Percentiles rank a stretch among this genome's conserved stretches.
Evolutionary conservation across 1,140 invertebrate species (phyloP).

Genomic region (Drosophila bipectinata): DNA sequence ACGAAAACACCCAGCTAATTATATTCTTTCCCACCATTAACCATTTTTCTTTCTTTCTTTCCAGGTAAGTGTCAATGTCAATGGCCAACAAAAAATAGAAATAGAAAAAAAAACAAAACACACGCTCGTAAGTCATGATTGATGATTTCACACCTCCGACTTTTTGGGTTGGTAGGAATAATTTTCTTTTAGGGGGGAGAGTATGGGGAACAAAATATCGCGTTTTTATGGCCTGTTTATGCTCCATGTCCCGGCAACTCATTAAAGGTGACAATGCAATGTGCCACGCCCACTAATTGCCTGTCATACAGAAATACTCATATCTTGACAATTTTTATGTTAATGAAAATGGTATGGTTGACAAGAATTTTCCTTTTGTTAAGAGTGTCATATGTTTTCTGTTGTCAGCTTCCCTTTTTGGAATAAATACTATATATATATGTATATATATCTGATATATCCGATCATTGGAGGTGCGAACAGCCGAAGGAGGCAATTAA

Average conservation of each 20-base stretch:
- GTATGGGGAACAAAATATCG: constrained; percentile 18
- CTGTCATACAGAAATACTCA: constrained; percentile 38
- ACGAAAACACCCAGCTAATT: constrained; percentile 23
- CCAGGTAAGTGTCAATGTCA: constrained; percentile 70
- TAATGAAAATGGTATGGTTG: constrained; percentile 24
- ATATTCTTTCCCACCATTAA: constrained; percentile 30
- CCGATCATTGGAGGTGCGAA: constrained; percentile 52
- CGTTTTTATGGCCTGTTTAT: constrained; percentile 77
- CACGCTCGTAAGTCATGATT: constrained; percentile 51
- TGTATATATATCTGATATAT: not conserved
- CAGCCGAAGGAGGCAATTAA: constrained; percentile 62
- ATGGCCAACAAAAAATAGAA: constrained; percentile 21
- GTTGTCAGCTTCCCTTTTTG: not conserved
- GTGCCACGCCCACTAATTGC: constrained; percentile 60
- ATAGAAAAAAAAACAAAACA: constrained; percentile 15
- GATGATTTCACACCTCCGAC: constrained; percentile 49
- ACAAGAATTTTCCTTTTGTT: not conserved
- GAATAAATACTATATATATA: not conserved
- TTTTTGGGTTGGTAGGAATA: constrained; percentile 10
- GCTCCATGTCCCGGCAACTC: constrained; percentile 62
- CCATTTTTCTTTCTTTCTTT: constrained; percentile 28
- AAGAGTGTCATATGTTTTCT: not conserved
- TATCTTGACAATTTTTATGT: constrained; percentile 29
- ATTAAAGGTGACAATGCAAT: constrained; percentile 80
- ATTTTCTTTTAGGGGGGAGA: constrained; percentile 2